Evolutionary conservation across 1,140 invertebrate genomes (phyloP), one percentile per base, ranked within the genome.

Genomic region (Apocrypta bakeri): DNA sequence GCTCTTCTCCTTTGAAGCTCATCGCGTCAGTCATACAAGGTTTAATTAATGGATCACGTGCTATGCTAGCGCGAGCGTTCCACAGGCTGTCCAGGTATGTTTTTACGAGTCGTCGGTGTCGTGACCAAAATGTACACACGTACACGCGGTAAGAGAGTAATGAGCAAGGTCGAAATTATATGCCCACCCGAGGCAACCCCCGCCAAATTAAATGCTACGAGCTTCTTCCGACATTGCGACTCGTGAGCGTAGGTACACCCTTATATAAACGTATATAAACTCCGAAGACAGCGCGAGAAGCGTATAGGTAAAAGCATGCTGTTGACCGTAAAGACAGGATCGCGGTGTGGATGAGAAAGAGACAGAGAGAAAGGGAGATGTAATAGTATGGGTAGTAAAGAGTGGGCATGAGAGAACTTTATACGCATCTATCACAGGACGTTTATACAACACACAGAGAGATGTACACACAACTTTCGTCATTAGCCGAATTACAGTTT

Each of bases 401-500:
- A 64, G 77, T 17, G 77, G 21, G 61, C 17, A 2, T 48, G 21
- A 21, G 48, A 64, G 29, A 76, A 76, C 27, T 76, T 76, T 33
- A 33, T 56, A 76, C 24, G 27, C 48, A 76, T 76, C 48, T 76
- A 29, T 73, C 71, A 64, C 27, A 12, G 14, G n/a, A 14, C 31
- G 21, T 73, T 63, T 76, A 31, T 66, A 29, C 14, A 66, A 27
- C 24, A 29, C 64, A 42, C 1, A 14, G 7, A 42, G 7, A 42
- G 6, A 33, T 12, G 33, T 25, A 48, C 0, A 56, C 25, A 17
- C 7, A 76, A 76, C 42, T 76, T 76, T 76, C 24, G 21, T 61
- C 74, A 76, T 76, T 76, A 76, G 56, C 29, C 31, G 31, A 33
- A 76, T 76, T 63, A 76, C 27, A 33, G 11, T 63, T 21, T 76